phyloP scores from a whole-genome alignment of 23 tunicate species.

The Phallusia fumigata region DNA sequence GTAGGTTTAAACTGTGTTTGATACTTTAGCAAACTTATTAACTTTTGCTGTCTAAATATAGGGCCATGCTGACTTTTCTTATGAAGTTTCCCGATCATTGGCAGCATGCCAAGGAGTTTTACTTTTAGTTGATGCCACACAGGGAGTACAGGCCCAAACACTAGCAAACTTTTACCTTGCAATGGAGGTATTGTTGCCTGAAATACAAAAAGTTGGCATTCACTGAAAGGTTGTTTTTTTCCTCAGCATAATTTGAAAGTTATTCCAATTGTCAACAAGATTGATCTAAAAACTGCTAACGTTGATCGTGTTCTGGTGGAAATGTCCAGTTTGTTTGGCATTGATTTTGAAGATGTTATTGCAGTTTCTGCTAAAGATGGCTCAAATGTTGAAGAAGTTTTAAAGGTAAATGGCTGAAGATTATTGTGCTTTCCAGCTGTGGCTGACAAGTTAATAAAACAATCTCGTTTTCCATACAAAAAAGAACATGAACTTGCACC shows the following conservation, averaged over 20 bases:
- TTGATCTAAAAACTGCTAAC: slow-evolving; percentile 74
- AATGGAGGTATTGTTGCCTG: slow-evolving; percentile 48
- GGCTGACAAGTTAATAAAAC: no score
- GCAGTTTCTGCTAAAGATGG: slow-evolving; percentile 83
- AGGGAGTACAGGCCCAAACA: slow-evolving; percentile 97
- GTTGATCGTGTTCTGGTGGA: slow-evolving; percentile 58
- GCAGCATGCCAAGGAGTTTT: slow-evolving; percentile 96
- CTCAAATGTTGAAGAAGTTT: slow-evolving; percentile 41
- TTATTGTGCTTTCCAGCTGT: no score
- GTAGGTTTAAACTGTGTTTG: slow-evolving; percentile 11
- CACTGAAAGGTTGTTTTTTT: not conserved
- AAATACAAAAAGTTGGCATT: not conserved
- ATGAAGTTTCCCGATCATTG: slow-evolving; percentile 87
- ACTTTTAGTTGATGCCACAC: slow-evolving; percentile 95
- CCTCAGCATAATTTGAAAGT: slow-evolving; percentile 59
- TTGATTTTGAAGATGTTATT: slow-evolving; percentile 51
- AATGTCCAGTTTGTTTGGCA: slow-evolving; percentile 56
- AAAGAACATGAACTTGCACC: no score
- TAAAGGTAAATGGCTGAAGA: slow-evolving; percentile 21
- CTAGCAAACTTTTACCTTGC: slow-evolving; percentile 83
- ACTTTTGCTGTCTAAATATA: not conserved
- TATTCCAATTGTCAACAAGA: slow-evolving; percentile 88
- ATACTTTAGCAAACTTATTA: not conserved
- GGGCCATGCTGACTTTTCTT: slow-evolving; percentile 96
- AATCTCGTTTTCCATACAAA: no score